Conservation (phyloP, 2,888 invertebrate species). For the Agapetus fuscipes region DNA sequence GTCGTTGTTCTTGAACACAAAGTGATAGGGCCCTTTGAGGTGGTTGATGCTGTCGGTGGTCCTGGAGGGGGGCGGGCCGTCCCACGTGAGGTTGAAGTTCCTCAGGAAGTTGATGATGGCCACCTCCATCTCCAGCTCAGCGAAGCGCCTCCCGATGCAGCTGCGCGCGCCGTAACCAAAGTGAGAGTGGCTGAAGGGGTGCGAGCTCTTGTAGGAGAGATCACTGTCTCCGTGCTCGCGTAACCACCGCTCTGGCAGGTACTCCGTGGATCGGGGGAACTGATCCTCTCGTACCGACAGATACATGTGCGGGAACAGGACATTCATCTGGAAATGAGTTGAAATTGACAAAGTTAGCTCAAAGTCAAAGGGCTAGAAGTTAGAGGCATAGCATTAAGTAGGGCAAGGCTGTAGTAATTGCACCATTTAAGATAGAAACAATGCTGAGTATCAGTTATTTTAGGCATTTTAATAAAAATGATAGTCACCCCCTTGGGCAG, state of each 20-base stretch:
- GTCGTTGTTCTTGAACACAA: slow-evolving; percentile 30
- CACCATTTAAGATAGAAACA: no score
- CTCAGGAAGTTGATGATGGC: slow-evolving; percentile 30
- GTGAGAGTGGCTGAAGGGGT: slow-evolving; percentile 53
- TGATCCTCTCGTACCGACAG: slow-evolving; percentile 54
- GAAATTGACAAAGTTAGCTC: no score
- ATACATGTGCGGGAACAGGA: slow-evolving; percentile 58
- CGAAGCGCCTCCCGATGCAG: slow-evolving; percentile 57
- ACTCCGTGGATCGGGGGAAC: slow-evolving; percentile 52
- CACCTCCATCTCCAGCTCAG: slow-evolving; percentile 46
- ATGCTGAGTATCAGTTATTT: no score
- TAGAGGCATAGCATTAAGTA: no score
- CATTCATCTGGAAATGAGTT: slow-evolving; percentile 47
- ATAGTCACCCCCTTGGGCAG: slow-evolving; percentile 49
- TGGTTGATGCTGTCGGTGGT: slow-evolving; percentile 29
- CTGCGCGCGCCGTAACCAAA: slow-evolving; percentile 60
- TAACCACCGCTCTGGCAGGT: slow-evolving; percentile 69
- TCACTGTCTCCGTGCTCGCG: slow-evolving; percentile 29
- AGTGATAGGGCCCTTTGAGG: slow-evolving; percentile 31
- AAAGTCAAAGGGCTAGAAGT: no score
- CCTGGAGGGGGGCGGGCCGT: slow-evolving; percentile 27
- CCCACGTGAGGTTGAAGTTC: slow-evolving; percentile 29
- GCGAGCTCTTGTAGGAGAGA: slow-evolving; percentile 37
- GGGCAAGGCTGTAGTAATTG: no score
- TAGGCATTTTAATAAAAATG: no score